A percentile compares a stretch with the other conserved stretches of the same genome.
Conservation (phyloP, 2,888 invertebrate genomes). For the Plagodis pulveraria region DNA sequence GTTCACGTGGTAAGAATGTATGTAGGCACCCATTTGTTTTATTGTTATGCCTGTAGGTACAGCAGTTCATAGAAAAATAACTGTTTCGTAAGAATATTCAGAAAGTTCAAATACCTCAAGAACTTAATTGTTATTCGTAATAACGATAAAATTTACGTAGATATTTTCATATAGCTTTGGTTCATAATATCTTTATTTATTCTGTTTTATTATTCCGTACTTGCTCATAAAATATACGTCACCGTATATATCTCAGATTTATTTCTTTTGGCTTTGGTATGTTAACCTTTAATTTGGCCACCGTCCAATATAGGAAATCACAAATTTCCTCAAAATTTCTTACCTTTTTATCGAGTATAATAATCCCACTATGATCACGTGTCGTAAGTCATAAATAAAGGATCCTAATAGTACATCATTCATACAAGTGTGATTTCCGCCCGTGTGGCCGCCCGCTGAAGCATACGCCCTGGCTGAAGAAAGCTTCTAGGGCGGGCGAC, state of each 20-base stretch:
- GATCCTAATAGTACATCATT: slow-evolving; percentile 18
- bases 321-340: slow-evolving; percentile 17
- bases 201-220: background rate
- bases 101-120: no score
- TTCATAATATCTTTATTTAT: no score
- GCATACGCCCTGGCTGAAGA: slow-evolving; percentile 80
- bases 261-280: slow-evolving; percentile 15
- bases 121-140: no score
- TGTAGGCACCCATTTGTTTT: no score
- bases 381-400: slow-evolving; percentile 12
- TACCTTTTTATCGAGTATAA: slow-evolving; percentile 1
- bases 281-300: slow-evolving; percentile 36
- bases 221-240: slow-evolving; percentile 1
- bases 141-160: no score
- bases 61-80: no score
- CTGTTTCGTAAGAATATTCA: no score
- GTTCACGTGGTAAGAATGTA: no score
- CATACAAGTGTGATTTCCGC: slow-evolving; percentile 52
- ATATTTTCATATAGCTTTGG: no score
- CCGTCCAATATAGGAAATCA: slow-evolving; percentile 27
- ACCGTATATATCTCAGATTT: slow-evolving; percentile 5
- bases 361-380: slow-evolving; percentile 12
- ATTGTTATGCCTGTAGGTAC: no score
- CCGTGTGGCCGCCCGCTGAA: slow-evolving; percentile 69
- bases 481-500: slow-evolving; percentile 82